Conservation (phyloP, 2,888 invertebrate genomes). For the Pseudococcus longispinus region DNA sequence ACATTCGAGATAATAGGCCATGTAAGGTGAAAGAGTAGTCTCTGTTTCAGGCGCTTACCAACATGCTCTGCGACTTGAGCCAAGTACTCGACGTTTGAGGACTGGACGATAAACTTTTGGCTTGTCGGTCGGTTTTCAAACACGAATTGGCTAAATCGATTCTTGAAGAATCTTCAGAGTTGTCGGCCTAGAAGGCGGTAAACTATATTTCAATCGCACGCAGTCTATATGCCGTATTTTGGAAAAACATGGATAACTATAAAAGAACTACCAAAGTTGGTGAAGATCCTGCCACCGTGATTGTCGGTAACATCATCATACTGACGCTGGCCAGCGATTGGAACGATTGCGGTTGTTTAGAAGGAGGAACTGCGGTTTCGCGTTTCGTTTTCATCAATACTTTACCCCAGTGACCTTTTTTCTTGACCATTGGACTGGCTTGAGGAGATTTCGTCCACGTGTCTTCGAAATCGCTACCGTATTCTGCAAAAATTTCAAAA, state of each 20-base stretch:
- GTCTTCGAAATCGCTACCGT: constrained; percentile 53
- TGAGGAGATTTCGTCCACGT: constrained; percentile 36
- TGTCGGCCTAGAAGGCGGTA: constrained; percentile 8
- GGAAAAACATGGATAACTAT: neutral
- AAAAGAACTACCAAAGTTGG: constrained; percentile 55
- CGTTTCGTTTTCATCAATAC: constrained; percentile 57
- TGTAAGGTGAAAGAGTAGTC: too few species aligned
- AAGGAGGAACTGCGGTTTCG: constrained; percentile 19
- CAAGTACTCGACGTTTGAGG: constrained; percentile 51
- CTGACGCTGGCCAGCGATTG: constrained; percentile 58
- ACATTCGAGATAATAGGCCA: too few species aligned
- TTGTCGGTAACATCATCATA: constrained; percentile 59
- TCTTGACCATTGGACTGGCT: constrained; percentile 56
- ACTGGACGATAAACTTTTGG: constrained; percentile 37
- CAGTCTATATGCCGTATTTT: too few species aligned
- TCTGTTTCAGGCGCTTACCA: constrained; percentile 51
- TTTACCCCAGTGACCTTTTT: constrained; percentile 58
- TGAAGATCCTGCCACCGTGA: constrained; percentile 57
- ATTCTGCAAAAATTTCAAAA: constrained; percentile 18
- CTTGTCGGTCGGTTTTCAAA: constrained; percentile 55
- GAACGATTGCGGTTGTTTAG: constrained; percentile 56
- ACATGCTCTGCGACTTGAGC: constrained; percentile 59
- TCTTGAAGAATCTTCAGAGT: neutral
- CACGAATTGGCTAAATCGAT: neutral
- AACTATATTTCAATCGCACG: neutral